A percentile compares a stretch with the other conserved stretches of the same genome.
Evolutionary conservation across 2,888 invertebrate genomes (phyloP).

Genomic region (Leucania comma): DNA sequence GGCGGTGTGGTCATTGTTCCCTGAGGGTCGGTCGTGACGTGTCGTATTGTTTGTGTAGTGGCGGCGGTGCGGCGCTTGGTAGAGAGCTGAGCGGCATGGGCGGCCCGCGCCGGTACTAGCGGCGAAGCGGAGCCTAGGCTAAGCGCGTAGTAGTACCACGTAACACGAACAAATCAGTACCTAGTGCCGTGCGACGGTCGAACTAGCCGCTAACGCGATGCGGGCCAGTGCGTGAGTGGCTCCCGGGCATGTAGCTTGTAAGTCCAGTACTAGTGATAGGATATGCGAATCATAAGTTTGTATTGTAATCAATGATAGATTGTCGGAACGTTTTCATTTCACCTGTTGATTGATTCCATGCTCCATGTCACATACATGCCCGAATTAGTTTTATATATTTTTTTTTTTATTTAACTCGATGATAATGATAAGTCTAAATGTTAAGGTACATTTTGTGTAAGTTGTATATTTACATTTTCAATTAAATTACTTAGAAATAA

Average conservation of each 20-base stretch:
- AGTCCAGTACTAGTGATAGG: constrained; percentile 69
- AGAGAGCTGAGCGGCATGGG: constrained; percentile 78
- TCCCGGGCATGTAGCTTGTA: constrained; percentile 66
- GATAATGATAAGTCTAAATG: constrained; percentile 72
- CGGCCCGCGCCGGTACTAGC: constrained; percentile 87
- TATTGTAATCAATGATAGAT: constrained; percentile 72
- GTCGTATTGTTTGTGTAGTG: constrained; percentile 76
- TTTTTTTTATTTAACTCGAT: constrained; percentile 65
- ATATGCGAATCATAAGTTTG: constrained; percentile 75
- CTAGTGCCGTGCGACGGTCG: constrained; percentile 54
- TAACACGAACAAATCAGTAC: constrained; percentile 63
- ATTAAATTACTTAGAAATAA: constrained; percentile 78
- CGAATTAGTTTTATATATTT: constrained; percentile 65
- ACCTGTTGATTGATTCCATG: constrained; percentile 66
- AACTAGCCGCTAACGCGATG: constrained; percentile 38
- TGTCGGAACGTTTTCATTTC: constrained; percentile 74
- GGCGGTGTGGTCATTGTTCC: constrained; percentile 59
- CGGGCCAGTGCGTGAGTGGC: constrained; percentile 45
- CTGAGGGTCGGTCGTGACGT: constrained; percentile 60
- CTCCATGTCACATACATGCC: constrained; percentile 55
- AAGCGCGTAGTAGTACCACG: constrained; percentile 57
- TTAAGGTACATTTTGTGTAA: constrained; percentile 72
- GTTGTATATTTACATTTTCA: constrained; percentile 76
- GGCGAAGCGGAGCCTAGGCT: constrained; percentile 61
- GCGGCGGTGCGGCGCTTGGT: constrained; percentile 83